Conservation (phyloP, 2,888 invertebrate genomes). For the Notocelia uddmanniana region DNA sequence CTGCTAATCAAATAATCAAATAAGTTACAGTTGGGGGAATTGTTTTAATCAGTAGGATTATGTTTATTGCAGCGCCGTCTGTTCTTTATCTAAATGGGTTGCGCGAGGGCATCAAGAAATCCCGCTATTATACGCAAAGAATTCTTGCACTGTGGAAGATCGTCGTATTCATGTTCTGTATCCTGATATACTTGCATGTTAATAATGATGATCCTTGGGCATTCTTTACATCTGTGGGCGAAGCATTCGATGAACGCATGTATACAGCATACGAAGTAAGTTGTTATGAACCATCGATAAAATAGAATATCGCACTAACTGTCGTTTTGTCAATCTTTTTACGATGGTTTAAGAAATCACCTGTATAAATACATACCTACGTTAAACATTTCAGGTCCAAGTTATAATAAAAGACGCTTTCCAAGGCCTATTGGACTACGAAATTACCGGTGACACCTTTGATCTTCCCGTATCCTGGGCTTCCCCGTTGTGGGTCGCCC, state of each 20-base stretch:
- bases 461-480: constrained; percentile 64
- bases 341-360: too few relatives aligned
- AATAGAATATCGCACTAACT: too few relatives aligned
- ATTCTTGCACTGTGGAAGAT: constrained; percentile 92
- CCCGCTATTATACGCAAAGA: constrained; percentile 90
- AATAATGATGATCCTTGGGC: constrained; percentile 75
- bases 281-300: constrained; percentile 13
- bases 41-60: constrained; percentile 28
- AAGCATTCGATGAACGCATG: constrained; percentile 81
- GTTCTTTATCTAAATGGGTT: constrained; percentile 73
- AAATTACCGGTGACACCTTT: constrained; percentile 65
- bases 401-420: constrained; percentile 70
- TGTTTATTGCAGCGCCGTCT: constrained; percentile 59
- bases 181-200: constrained; percentile 84
- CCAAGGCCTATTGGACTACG: constrained; percentile 70
- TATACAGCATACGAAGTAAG: constrained; percentile 84
- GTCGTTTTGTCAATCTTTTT: too few relatives aligned
- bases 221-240: constrained; percentile 78
- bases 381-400: constrained; percentile 72
- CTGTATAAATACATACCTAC: neutral
- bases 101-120: constrained; percentile 86
- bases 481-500: constrained; percentile 86
- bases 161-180: constrained; percentile 88
- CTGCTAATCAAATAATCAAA: too few relatives aligned
- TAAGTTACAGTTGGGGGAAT: neutral